phyloP scores from a whole-genome alignment of 1,140 invertebrate species.

The Drosophila obscura region DNA sequence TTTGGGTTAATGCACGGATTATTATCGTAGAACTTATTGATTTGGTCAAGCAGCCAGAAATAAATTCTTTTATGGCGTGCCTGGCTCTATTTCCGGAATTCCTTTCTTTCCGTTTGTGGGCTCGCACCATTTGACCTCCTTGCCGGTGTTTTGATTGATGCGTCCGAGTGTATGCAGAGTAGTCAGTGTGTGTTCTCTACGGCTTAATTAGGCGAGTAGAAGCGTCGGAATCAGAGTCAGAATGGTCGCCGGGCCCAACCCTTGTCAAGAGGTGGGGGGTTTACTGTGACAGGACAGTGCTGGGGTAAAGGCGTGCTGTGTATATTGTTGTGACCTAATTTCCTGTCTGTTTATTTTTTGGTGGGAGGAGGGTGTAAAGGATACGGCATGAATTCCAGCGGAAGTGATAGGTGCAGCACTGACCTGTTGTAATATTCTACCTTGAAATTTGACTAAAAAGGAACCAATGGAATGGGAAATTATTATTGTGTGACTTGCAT shows the following conservation, averaged over 20 bases:
- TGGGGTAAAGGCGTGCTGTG: conserved; percentile 23
- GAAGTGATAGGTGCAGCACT: conserved; percentile 55
- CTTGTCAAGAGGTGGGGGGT: conserved; percentile 40
- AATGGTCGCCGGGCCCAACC: conserved; percentile 17
- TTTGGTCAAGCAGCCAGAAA: conserved; percentile 54
- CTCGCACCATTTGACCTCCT: conserved; percentile 7
- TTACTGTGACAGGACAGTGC: neutral
- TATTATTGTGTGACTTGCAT: conserved; percentile 19
- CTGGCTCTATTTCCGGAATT: conserved; percentile 61
- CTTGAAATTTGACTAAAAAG: neutral
- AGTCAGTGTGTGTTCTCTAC: conserved; percentile 30
- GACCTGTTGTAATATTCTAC: conserved; percentile 59
- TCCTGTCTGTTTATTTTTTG: conserved; percentile 38
- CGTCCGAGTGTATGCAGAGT: neutral
- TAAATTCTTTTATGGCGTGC: conserved; percentile 41
- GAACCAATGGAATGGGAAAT: neutral
- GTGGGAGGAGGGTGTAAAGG: conserved; percentile 2
- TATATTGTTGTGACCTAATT: conserved; percentile 51
- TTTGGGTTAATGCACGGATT: conserved; percentile 76
- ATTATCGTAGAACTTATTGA: conserved; percentile 62
- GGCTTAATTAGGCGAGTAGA: conserved; percentile 67
- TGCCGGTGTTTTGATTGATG: conserved; percentile 51
- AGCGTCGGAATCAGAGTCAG: conserved; percentile 9
- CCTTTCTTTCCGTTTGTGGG: neutral
- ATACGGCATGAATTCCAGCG: conserved; percentile 23